These are phyloP conservation scores for Diarsia brunnea DNA, from an alignment of 2,888 invertebrate species.

Conservation along the genomic window DNA sequence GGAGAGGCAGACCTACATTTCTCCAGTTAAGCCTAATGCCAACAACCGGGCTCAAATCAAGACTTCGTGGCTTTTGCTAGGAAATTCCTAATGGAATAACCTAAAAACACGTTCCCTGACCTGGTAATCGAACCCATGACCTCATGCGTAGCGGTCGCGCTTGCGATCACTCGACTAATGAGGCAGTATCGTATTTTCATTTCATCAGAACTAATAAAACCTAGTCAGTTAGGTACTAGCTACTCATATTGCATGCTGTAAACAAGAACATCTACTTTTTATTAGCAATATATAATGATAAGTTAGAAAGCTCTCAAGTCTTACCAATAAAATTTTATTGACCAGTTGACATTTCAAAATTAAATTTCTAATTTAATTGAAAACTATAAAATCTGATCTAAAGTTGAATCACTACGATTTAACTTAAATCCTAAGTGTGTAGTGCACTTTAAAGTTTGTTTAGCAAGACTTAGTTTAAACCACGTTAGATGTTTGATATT, in stretches of 20 bases:
- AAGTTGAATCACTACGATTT: slow-evolving; percentile 23
- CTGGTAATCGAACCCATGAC: no score
- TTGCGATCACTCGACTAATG: no score
- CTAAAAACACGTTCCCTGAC: no score
- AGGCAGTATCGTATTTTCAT: background rate
- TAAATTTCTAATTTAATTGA: slow-evolving; percentile 22
- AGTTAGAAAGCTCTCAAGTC: background rate
- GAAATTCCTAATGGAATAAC: no score
- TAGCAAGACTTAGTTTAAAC: slow-evolving; percentile 23
- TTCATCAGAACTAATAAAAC: background rate
- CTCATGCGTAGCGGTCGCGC: no score
- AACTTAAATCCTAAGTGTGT: slow-evolving; percentile 42
- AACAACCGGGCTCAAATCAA: no score
- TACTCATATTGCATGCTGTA: background rate
- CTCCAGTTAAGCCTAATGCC: no score
- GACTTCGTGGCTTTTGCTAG: no score
- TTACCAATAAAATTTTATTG: slow-evolving; percentile 1
- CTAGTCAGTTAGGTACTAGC: background rate
- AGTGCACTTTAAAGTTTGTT: slow-evolving; percentile 35
- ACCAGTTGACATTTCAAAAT: slow-evolving; percentile 20
- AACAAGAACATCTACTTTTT: background rate
- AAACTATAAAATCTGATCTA: slow-evolving; percentile 27
- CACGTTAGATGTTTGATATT: slow-evolving; percentile 30
- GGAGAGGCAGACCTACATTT: no score
- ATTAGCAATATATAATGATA: background rate